Evolutionary conservation across 1,140 invertebrate genomes (phyloP).

Genomic region (Drosophila ogumai): DNA sequence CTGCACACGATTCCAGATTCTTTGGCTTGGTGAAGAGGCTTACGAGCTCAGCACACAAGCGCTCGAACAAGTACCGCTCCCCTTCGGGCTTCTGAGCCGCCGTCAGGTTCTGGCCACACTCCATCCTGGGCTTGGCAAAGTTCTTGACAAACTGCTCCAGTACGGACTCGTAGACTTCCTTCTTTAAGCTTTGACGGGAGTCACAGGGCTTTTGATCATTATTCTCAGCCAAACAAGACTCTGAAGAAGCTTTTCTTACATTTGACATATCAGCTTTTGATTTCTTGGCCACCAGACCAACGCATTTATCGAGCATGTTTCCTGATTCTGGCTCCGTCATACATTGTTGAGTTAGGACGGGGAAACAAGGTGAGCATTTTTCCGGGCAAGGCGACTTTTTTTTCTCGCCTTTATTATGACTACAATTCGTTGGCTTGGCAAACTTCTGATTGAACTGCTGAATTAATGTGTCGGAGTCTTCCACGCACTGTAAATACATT

Average conservation of each 20-base stretch:
- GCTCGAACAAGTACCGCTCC: slow-evolving; percentile 3
- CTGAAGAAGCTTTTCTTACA: not conserved
- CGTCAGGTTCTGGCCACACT: not conserved
- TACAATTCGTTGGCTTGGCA: not conserved
- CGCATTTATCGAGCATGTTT: not conserved
- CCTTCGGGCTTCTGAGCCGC: not conserved
- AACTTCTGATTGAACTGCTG: slow-evolving; percentile 16
- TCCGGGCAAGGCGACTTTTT: not conserved
- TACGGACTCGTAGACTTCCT: slow-evolving; percentile 13
- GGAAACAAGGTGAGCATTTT: not conserved
- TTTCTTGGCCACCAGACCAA: not conserved
- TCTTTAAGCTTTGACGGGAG: not conserved
- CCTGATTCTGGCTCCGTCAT: not conserved
- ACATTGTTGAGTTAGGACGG: not conserved
- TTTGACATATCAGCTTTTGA: not conserved
- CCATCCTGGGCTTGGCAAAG: not conserved
- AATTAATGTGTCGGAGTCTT: not conserved
- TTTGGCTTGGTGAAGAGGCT: slow-evolving; percentile 3
- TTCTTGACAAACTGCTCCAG: slow-evolving; percentile 8
- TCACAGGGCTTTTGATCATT: too few relatives aligned
- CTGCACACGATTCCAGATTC: not conserved
- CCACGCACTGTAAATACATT: not conserved
- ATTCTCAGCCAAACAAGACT: not conserved
- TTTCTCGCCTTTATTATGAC: not conserved
- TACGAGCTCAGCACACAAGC: slow-evolving; percentile 3